A percentile compares a stretch with the other conserved stretches of the same genome.
Evolutionary conservation across 2,888 invertebrate genomes (phyloP).

Genomic region (Leptogaster cylindrica): DNA sequence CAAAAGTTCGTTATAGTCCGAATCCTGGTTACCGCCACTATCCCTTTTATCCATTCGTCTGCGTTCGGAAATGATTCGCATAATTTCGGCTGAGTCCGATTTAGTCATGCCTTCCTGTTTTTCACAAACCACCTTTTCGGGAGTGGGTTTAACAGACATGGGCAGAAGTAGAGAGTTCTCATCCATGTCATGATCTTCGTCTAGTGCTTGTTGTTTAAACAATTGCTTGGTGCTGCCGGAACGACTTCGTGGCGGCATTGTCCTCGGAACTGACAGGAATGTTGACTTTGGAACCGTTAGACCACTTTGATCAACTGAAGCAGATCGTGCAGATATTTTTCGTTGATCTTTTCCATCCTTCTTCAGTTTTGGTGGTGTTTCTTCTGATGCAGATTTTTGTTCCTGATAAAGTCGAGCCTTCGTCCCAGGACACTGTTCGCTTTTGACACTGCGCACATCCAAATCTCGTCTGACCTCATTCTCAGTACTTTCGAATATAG

Average conservation of each 20-base stretch:
- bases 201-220: slow-evolving; percentile 66
- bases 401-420: slow-evolving; percentile 35
- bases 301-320: slow-evolving; percentile 58
- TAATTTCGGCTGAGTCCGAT: slow-evolving; percentile 60
- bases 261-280: slow-evolving; percentile 58
- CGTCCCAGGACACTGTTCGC: slow-evolving; percentile 53
- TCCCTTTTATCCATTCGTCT: slow-evolving; percentile 60
- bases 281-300: slow-evolving; percentile 52
- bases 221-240: slow-evolving; percentile 66
- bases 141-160: slow-evolving; percentile 42
- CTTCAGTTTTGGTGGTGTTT: background rate
- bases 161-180: slow-evolving; percentile 64
- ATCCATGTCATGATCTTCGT: slow-evolving; percentile 64
- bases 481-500: slow-evolving; percentile 61
- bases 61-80: slow-evolving; percentile 61
- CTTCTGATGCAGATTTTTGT: slow-evolving; percentile 39
- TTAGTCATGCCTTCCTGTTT: slow-evolving; percentile 53
- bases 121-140: slow-evolving; percentile 40
- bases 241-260: slow-evolving; percentile 61
- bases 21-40: slow-evolving; percentile 59
- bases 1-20: slow-evolving; percentile 60
- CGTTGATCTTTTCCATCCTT: slow-evolving; percentile 19
- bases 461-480: slow-evolving; percentile 53
- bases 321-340: slow-evolving; percentile 56
- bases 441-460: slow-evolving; percentile 56